phyloP scores from a whole-genome alignment of 2,888 invertebrate species.

The Tachystola acroxantha region DNA sequence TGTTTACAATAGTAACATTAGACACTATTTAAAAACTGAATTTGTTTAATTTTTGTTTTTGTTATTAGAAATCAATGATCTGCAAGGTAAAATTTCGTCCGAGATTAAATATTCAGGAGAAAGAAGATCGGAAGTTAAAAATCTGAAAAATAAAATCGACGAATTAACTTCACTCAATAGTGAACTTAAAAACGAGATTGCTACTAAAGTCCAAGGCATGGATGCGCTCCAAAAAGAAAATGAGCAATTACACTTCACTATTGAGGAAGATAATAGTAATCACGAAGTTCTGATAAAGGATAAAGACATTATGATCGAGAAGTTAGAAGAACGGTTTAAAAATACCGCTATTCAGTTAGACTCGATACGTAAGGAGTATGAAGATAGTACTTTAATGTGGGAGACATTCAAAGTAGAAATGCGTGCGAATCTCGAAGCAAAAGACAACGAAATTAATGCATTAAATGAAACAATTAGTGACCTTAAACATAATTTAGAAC shows the following conservation, averaged over 20 bases:
- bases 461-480: neutral
- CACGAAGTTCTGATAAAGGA: conserved; percentile 38
- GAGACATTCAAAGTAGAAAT: conserved; percentile 32
- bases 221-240: conserved; percentile 37
- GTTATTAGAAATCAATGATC: neutral
- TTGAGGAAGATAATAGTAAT: conserved; percentile 40
- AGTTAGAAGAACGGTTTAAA: conserved; percentile 33
- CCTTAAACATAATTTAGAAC: conserved; percentile 9
- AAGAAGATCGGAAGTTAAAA: conserved; percentile 11
- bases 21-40: neutral
- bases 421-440: conserved; percentile 23
- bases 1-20: neutral
- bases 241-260: conserved; percentile 36
- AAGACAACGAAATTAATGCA: conserved; percentile 17
- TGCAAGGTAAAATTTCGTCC: neutral
- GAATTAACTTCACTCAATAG: conserved; percentile 23
- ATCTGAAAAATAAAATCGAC: conserved; percentile 20
- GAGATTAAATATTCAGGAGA: neutral
- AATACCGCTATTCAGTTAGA: conserved; percentile 24
- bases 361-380: conserved; percentile 29
- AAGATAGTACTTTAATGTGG: conserved; percentile 29
- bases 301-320: conserved; percentile 37
- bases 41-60: neutral
- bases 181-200: conserved; percentile 26
- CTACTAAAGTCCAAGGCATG: conserved; percentile 26